These are phyloP conservation scores for Aleiodes sp. DNA, from an alignment of 1,140 invertebrate genomes.

Conservation along the genomic window DNA sequence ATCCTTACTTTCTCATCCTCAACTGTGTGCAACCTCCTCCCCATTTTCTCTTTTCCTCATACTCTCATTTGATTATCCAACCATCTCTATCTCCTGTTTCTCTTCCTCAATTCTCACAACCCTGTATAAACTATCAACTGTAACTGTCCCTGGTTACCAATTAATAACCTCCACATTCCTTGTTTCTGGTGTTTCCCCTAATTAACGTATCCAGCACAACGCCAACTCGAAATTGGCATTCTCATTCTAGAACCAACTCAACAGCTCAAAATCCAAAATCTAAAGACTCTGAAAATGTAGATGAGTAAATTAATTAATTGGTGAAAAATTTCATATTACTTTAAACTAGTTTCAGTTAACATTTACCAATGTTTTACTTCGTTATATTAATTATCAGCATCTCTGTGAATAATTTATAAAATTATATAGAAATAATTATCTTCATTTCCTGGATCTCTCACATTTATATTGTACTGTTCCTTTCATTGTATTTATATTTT, in stretches of 20 bases:
- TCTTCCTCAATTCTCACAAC: constrained; percentile 1
- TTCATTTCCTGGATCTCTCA: too few species aligned
- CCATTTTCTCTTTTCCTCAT: not conserved
- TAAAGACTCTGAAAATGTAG: not conserved
- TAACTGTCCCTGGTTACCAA: constrained; percentile 42
- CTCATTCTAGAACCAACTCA: not conserved
- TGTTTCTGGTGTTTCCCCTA: constrained; percentile 39
- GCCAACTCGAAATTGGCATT: not conserved
- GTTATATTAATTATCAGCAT: too few species aligned
- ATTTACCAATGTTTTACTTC: not conserved
- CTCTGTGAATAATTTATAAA: too few species aligned
- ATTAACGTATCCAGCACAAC: constrained; percentile 38
- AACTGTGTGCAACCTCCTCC: not conserved
- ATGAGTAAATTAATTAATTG: not conserved
- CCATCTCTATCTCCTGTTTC: not conserved
- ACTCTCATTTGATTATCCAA: not conserved
- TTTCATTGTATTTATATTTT: not conserved
- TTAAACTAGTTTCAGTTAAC: constrained; percentile 6
- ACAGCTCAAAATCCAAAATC: not conserved
- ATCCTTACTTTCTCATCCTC: not conserved
- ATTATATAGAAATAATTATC: too few species aligned
- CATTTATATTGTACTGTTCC: not conserved
- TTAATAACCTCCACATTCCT: constrained; percentile 48
- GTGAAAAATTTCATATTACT: not conserved
- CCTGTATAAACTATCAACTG: constrained; percentile 35